Percentiles rank a stretch among this genome's conserved stretches.
These are phyloP conservation scores for Phylloscopus trochiloides DNA, from an alignment of 2,113 vertebrate genomes.

Conservation along the genomic window DNA sequence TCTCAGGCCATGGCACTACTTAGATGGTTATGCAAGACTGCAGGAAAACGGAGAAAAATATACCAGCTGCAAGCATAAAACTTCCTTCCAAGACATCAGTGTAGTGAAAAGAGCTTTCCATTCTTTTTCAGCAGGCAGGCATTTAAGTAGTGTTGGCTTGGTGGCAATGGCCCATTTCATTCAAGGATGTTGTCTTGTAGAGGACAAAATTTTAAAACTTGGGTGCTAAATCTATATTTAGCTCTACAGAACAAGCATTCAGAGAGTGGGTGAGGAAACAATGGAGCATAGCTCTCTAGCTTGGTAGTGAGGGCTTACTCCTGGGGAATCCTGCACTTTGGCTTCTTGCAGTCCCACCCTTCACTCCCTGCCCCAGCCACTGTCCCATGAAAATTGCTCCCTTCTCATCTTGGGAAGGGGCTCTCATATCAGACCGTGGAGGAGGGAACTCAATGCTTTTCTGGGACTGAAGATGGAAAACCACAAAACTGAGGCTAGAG, in stretches of 20 bases:
- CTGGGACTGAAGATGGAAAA: not conserved
- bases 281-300: not conserved
- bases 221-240: not conserved
- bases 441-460: not conserved
- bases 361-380: not conserved
- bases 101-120: not conserved
- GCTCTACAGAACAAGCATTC: not conserved
- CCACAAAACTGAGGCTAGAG: not conserved
- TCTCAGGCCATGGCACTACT: not conserved
- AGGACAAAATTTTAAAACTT: not conserved
- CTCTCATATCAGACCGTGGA: not conserved
- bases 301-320: not conserved
- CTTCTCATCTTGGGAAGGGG: not conserved
- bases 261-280: not conserved
- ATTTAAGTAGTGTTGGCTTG: not conserved
- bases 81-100: not conserved
- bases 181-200: not conserved
- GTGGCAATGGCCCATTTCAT: not conserved
- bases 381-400: not conserved
- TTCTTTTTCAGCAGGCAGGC: not conserved
- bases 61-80: not conserved
- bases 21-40: not conserved
- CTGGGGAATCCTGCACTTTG: not conserved
- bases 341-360: not conserved
- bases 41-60: not conserved